Conservation (phyloP, 2,797 vertebrate genomes). For the Potorous gilbertii region DNA sequence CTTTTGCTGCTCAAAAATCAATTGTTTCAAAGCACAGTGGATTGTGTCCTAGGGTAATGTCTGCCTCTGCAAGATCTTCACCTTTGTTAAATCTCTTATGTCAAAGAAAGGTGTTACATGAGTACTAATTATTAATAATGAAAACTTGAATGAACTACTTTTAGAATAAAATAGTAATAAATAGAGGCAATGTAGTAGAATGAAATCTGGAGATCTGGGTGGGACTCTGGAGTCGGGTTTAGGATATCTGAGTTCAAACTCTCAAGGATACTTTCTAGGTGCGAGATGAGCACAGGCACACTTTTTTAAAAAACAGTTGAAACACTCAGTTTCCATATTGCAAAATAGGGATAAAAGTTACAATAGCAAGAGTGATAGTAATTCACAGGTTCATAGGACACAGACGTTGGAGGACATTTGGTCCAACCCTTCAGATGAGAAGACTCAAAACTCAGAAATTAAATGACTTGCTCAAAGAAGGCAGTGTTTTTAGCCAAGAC, state of each 20-base stretch:
- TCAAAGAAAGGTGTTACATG: not conserved
- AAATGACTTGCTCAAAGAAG: no score
- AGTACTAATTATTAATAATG: not conserved
- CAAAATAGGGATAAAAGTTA: not conserved
- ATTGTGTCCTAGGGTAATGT: not conserved
- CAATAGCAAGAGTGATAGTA: not conserved
- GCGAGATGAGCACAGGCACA: not conserved
- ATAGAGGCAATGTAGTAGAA: not conserved
- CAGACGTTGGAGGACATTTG: not conserved
- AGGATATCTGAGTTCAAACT: not conserved
- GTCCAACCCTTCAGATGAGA: not conserved
- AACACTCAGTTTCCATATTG: not conserved
- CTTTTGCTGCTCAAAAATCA: conserved; percentile 42
- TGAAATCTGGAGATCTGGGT: not conserved
- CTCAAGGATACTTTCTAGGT: not conserved
- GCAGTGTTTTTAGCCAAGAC: no score
- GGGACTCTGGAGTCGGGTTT: not conserved
- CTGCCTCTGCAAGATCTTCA: not conserved
- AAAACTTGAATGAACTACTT: not conserved
- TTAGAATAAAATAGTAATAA: not conserved
- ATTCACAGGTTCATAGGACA: not conserved
- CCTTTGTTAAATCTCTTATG: conserved; percentile 24
- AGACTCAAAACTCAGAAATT: not conserved
- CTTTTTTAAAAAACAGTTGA: not conserved
- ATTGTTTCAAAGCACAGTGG: conserved; percentile 48